Percentiles rank a stretch among this genome's conserved stretches.
Evolutionary conservation across 2,888 invertebrate species (phyloP).

Genomic region (Agonum fuliginosum): DNA sequence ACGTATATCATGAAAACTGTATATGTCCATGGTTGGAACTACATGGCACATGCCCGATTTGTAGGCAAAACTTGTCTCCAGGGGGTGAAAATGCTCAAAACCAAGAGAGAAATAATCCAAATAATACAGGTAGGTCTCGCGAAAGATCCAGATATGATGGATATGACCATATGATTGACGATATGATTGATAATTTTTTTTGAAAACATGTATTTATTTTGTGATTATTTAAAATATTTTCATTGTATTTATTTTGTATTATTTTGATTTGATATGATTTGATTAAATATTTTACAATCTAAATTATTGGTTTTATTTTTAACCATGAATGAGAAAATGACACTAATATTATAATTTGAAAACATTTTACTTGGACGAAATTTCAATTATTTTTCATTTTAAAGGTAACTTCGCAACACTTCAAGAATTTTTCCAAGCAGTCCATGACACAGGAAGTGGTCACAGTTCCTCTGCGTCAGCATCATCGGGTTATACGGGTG

Average conservation of each 20-base stretch:
- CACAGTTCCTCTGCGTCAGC: slow-evolving; percentile 45
- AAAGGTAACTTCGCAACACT: slow-evolving; percentile 50
- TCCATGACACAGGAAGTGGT: slow-evolving; percentile 44
- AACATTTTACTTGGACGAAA: background rate
- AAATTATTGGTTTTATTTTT: slow-evolving; percentile 31
- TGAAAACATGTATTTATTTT: background rate
- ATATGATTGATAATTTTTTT: background rate
- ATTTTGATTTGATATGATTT: background rate
- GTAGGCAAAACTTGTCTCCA: slow-evolving; percentile 82
- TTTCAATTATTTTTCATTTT: background rate
- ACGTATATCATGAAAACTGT: slow-evolving; percentile 93
- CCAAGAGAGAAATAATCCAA: slow-evolving; percentile 42
- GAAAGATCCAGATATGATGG: background rate
- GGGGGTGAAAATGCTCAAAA: slow-evolving; percentile 65
- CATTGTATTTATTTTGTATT: slow-evolving; percentile 16
- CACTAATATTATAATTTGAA: too few species aligned
- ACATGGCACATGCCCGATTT: slow-evolving; percentile 97
- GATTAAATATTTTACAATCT: slow-evolving; percentile 18
- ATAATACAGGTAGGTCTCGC: slow-evolving; percentile 52
- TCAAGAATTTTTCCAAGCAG: slow-evolving; percentile 58
- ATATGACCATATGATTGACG: background rate
- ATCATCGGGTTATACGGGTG: slow-evolving; percentile 22
- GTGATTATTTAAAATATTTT: slow-evolving; percentile 4
- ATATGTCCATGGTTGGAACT: slow-evolving; percentile 97
- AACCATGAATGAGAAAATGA: too few species aligned